A percentile compares a stretch with the other conserved stretches of the same genome.
Evolutionary conservation across 2,113 vertebrate genomes (phyloP).

Genomic region (Callocephalon fimbriatum): DNA sequence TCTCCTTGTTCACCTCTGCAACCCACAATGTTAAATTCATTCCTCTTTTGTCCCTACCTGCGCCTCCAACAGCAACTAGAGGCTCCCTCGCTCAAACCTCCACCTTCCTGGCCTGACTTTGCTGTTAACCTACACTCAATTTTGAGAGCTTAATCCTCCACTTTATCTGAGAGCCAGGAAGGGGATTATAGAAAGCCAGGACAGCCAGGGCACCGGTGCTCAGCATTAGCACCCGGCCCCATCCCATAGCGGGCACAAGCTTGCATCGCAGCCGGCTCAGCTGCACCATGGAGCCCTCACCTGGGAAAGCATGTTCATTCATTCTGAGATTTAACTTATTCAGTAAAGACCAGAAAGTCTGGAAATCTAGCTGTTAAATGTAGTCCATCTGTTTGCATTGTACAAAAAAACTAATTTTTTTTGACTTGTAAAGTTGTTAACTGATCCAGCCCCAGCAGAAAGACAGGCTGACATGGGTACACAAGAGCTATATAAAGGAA

Average conservation of each 20-base stretch:
- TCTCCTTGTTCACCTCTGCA: not conserved
- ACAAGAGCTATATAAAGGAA: not conserved
- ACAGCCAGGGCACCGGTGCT: not conserved
- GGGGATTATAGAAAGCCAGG: not conserved
- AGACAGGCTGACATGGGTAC: accelerated
- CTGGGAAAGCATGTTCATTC: not conserved
- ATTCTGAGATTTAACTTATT: accelerated
- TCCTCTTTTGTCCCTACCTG: not conserved
- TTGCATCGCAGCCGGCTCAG: accelerated
- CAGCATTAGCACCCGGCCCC: accelerated
- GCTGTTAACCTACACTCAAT: not conserved
- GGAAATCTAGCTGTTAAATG: not conserved
- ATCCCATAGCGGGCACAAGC: not conserved
- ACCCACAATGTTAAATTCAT: accelerated
- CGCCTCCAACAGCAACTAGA: not conserved
- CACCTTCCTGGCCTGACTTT: not conserved
- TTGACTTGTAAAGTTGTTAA: not conserved
- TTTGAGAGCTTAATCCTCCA: not conserved
- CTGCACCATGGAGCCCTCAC: accelerated
- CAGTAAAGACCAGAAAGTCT: not conserved
- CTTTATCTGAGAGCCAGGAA: not conserved
- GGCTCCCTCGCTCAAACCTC: not conserved
- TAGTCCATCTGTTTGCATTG: not conserved
- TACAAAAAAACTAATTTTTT: not conserved
- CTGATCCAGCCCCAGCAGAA: not conserved